Evolutionary conservation across 2,888 invertebrate genomes (phyloP).

Genomic region (Ceramica pisi): DNA sequence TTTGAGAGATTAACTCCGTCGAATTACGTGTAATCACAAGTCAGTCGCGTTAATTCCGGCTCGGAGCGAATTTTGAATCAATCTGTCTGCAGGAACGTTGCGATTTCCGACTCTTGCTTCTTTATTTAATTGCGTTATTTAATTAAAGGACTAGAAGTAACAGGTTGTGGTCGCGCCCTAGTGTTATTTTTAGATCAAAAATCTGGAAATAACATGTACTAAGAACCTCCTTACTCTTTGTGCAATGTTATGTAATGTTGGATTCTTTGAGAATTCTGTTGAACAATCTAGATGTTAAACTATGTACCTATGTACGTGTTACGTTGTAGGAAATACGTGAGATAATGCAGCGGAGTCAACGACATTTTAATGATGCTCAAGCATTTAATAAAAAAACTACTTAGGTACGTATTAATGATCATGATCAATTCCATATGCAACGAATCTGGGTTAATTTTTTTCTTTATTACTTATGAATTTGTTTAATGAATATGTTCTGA

Average conservation of each 20-base stretch:
- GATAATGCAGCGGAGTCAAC: slow-evolving; percentile 30
- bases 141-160: slow-evolving; percentile 36
- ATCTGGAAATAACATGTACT: slow-evolving; percentile 15
- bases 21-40: slow-evolving; percentile 56
- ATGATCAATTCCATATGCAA: slow-evolving; percentile 12
- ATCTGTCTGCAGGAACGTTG: slow-evolving; percentile 41
- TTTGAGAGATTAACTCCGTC: slow-evolving; percentile 47
- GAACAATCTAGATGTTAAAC: slow-evolving; percentile 50
- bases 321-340: slow-evolving; percentile 41
- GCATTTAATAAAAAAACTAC: slow-evolving; percentile 26
- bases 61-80: slow-evolving; percentile 41
- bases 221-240: slow-evolving; percentile 12
- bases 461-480: background rate
- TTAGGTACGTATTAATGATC: slow-evolving; percentile 7
- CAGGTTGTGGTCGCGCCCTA: slow-evolving; percentile 24
- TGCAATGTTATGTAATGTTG: slow-evolving; percentile 15
- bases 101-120: slow-evolving; percentile 31
- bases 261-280: slow-evolving; percentile 37
- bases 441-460: slow-evolving; percentile 22
- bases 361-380: slow-evolving; percentile 33
- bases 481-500: background rate
- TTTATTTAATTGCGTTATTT: slow-evolving; percentile 46
- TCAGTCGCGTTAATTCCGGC: slow-evolving; percentile 47
- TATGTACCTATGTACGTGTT: slow-evolving; percentile 38
- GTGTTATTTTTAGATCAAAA: slow-evolving; percentile 22